Evolutionary conservation across 2,113 vertebrate species (phyloP).

Genomic region (Ammospiza caudacuta): DNA sequence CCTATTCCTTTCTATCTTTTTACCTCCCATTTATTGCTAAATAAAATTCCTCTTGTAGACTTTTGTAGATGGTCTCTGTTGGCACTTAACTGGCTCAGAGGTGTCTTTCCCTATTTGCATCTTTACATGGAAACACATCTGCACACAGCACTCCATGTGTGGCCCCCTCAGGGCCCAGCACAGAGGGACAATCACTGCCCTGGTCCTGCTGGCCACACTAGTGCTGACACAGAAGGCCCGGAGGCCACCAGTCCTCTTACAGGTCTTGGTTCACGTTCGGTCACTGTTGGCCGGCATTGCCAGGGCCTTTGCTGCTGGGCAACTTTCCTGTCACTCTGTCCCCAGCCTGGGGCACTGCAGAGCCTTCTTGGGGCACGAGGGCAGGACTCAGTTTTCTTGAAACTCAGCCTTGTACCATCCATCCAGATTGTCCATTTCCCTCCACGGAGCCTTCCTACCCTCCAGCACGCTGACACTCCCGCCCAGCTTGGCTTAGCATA

Average conservation of each 20-base stretch:
- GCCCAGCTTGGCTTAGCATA: neutral
- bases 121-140: neutral
- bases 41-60: neutral
- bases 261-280: rapidly evolving
- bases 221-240: neutral
- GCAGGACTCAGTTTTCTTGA: neutral
- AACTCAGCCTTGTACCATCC: neutral
- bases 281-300: rapidly evolving
- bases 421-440: neutral
- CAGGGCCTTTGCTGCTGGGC: neutral
- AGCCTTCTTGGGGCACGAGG: neutral
- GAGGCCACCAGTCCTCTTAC: neutral
- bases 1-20: neutral
- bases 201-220: neutral
- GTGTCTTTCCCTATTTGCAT: neutral
- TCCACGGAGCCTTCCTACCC: neutral
- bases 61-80: neutral
- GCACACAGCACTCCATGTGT: neutral
- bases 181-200: neutral
- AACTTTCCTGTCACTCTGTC: neutral
- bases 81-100: no score
- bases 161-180: no score
- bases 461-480: neutral
- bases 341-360: neutral
- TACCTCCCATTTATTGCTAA: neutral